Conservation (phyloP, 2,888 invertebrate species). For the Apeira syringaria region DNA sequence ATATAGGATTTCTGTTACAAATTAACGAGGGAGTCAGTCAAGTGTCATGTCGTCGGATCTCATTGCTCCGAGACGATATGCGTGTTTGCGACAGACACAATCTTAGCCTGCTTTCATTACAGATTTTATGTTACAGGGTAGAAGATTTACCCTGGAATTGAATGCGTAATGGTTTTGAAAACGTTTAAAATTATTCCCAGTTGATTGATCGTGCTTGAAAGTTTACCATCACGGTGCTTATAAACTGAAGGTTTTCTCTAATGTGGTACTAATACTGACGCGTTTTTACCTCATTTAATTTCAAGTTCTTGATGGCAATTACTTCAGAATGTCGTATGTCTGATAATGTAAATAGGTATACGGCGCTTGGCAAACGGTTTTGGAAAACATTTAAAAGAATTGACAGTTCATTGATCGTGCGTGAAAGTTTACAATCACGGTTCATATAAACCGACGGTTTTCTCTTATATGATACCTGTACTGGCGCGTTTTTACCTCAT, state of each 20-base stretch:
- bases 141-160: conserved; percentile 23
- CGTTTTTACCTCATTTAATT: too few relatives aligned
- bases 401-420: too few relatives aligned
- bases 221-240: conserved; percentile 1
- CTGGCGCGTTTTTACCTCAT: too few relatives aligned
- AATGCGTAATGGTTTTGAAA: conserved; percentile 8
- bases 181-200: conserved; percentile 10
- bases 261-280: too few relatives aligned
- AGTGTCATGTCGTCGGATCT: conserved; percentile 60
- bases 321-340: too few relatives aligned
- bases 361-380: conserved; percentile 24
- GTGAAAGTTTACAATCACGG: too few relatives aligned
- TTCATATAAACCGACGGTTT: too few relatives aligned
- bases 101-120: conserved; percentile 42
- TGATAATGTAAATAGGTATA: conserved; percentile 4
- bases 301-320: too few relatives aligned
- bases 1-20: conserved; percentile 64
- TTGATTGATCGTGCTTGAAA: conserved; percentile 7
- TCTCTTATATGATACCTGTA: too few relatives aligned
- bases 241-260: too few relatives aligned
- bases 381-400: too few relatives aligned
- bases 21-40: conserved; percentile 77
- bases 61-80: conserved; percentile 55
- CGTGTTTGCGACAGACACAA: conserved; percentile 49
- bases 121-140: conserved; percentile 32